Conservation (phyloP, 2,888 invertebrate genomes). For the Mystacides longicornis region DNA sequence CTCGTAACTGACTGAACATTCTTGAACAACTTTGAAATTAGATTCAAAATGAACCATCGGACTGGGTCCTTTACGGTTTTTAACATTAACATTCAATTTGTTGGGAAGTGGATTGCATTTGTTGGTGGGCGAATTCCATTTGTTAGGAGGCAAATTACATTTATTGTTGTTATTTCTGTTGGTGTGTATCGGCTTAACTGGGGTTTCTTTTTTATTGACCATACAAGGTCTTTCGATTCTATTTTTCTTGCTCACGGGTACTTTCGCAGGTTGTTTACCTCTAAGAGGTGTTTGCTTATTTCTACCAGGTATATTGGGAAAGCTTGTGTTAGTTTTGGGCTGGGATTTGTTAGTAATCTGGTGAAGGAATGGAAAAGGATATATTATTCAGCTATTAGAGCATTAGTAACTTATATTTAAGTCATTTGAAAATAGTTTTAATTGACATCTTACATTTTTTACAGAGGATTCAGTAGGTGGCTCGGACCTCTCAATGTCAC, state of each 20-base stretch:
- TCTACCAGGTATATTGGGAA: neutral
- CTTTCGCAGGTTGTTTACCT: neutral
- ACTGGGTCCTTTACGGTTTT: neutral
- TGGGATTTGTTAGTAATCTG: neutral
- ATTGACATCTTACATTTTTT: no score
- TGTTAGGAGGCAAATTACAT: no score
- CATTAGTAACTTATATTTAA: no score
- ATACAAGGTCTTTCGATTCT: neutral
- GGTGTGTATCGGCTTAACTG: no score
- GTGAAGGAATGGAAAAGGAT: neutral
- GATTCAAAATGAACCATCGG: slow-evolving; percentile 1
- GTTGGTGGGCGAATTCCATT: no score
- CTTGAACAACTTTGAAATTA: neutral
- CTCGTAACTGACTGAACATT: slow-evolving; percentile 4
- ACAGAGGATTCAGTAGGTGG: no score
- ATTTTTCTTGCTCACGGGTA: no score
- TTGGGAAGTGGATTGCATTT: neutral
- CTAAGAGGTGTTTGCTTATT: neutral
- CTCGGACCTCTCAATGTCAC: no score
- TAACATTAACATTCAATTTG: neutral
- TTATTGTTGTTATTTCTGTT: no score
- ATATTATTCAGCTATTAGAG: no score
- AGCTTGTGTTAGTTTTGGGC: neutral
- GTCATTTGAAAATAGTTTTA: no score
- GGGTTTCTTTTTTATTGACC: neutral